phyloP scores from a whole-genome alignment of 1,140 invertebrate genomes.

The Drosophila murphyi region DNA sequence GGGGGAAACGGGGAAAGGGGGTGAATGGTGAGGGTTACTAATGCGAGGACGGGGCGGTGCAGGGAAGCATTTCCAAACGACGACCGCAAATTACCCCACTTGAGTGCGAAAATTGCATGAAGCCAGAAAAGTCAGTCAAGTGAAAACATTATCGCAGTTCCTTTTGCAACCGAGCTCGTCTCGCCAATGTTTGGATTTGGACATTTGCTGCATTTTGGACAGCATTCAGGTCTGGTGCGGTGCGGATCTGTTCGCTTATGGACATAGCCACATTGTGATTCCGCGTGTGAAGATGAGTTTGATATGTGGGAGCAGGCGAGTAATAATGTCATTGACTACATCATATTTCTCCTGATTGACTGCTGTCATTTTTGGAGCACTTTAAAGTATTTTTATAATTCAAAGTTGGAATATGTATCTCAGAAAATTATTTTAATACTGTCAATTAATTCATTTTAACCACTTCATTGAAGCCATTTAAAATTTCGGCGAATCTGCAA shows the following conservation, averaged over 20 bases:
- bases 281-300: conserved; percentile 26
- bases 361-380: conserved; percentile 4
- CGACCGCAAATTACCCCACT: conserved; percentile 74
- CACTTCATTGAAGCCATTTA: background rate
- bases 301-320: background rate
- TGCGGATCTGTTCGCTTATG: conserved; percentile 4
- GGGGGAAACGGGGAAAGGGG: background rate
- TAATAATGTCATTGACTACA: background rate
- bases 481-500: too few relatives aligned
- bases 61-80: conserved; percentile 50
- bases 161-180: conserved; percentile 25
- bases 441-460: background rate
- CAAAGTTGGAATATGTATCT: background rate
- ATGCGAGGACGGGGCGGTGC: too few relatives aligned
- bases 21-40: too few relatives aligned
- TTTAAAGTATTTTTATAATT: background rate
- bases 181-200: conserved; percentile 27
- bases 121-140: conserved; percentile 60
- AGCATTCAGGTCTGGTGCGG: background rate
- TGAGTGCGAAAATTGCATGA: conserved; percentile 74
- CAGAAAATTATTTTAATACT: background rate
- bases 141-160: conserved; percentile 50
- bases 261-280: conserved; percentile 10
- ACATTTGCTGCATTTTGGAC: conserved; percentile 30
- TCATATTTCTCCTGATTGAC: conserved; percentile 14